These are phyloP conservation scores for Propithecus perrieri DNA, from an alignment of 2,797 vertebrate species.

Conservation along the genomic window DNA sequence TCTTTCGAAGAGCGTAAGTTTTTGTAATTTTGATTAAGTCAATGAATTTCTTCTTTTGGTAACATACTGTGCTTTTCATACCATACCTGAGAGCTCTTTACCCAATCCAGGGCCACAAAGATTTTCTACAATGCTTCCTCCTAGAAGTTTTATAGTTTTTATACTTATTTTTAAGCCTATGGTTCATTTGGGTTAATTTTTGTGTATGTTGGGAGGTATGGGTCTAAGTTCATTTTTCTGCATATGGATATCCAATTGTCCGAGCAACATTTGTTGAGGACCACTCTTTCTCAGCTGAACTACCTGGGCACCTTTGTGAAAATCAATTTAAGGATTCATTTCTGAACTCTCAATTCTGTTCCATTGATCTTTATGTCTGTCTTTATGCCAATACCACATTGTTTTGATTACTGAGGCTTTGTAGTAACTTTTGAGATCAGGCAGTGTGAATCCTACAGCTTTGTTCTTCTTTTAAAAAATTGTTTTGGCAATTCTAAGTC, in stretches of 20 bases:
- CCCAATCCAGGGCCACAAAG: not conserved
- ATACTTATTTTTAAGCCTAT: not conserved
- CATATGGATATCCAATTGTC: not conserved
- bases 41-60: not conserved
- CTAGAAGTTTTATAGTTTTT: not conserved
- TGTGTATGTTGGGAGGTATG: not conserved
- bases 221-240: not conserved
- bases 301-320: not conserved
- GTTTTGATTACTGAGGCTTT: not conserved
- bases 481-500: not conserved
- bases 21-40: slow-evolving; percentile 19
- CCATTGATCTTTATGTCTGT: not conserved
- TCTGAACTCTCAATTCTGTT: not conserved
- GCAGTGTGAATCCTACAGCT: not conserved
- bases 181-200: slow-evolving; percentile 17
- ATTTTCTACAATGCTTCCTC: not conserved
- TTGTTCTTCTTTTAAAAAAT: not conserved
- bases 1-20: not conserved
- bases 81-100: not conserved
- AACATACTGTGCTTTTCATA: not conserved
- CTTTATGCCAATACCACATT: not conserved
- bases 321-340: not conserved
- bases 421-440: not conserved
- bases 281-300: not conserved
- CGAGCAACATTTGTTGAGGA: not conserved